Percentiles rank a stretch among this genome's conserved stretches.
Conservation (phyloP, 2,113 vertebrate species). For the Cervus canadensis region DNA sequence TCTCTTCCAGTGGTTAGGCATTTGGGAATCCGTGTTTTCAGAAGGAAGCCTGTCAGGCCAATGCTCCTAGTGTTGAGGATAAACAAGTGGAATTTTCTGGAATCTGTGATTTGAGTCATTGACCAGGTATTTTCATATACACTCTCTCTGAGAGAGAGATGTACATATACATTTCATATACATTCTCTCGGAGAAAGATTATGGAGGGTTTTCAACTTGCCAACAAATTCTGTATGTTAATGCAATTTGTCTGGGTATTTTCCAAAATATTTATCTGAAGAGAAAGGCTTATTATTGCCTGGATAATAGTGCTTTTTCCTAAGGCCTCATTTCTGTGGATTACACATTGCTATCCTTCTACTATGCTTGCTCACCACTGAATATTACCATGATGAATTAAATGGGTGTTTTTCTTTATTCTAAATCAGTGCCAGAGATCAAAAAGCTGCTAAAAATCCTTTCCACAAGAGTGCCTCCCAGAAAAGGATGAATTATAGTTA, state of each 20-base stretch:
- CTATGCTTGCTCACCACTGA: not conserved
- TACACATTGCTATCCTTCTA: not conserved
- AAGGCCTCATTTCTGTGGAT: not conserved
- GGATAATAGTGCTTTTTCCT: not conserved
- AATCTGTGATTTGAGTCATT: not conserved
- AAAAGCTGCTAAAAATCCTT: slow-evolving; percentile 57
- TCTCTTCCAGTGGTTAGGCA: not conserved
- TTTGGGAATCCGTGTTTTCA: not conserved
- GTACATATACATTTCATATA: not conserved
- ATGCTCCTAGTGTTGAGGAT: not conserved
- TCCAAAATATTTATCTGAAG: not conserved
- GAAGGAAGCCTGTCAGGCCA: not conserved
- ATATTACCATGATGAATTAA: slow-evolving; percentile 62
- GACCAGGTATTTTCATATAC: not conserved
- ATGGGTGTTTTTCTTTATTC: slow-evolving; percentile 15
- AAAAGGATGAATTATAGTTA: slow-evolving; percentile 72
- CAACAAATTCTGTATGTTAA: not conserved
- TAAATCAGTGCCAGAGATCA: slow-evolving; percentile 63
- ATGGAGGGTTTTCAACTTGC: not conserved
- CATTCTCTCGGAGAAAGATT: not conserved
- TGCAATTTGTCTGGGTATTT: not conserved
- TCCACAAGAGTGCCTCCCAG: slow-evolving; percentile 69
- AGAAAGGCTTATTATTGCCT: not conserved
- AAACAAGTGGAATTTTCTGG: not conserved
- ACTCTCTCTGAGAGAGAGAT: not conserved